Evolutionary conservation across 2,113 vertebrate species (phyloP).

Genomic region (Steatornis caripensis): DNA sequence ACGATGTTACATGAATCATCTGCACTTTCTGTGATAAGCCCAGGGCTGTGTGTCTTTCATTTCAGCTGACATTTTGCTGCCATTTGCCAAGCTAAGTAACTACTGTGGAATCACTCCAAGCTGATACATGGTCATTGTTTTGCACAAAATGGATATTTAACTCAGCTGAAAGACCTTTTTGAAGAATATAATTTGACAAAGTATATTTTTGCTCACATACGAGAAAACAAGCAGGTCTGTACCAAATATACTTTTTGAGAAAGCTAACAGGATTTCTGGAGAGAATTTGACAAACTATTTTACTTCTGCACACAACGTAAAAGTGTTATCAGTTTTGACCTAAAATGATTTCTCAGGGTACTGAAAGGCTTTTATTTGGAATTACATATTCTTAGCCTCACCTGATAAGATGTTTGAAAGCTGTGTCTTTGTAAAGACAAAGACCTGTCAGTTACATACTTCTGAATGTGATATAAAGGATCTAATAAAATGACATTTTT

Average conservation of each 20-base stretch:
- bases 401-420: constrained; percentile 52
- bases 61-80: constrained; percentile 77
- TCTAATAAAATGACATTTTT: constrained; percentile 19
- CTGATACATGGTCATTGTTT: constrained; percentile 75
- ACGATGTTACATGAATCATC: constrained; percentile 76
- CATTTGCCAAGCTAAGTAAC: constrained; percentile 75
- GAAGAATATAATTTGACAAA: constrained; percentile 72
- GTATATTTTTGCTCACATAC: constrained; percentile 63
- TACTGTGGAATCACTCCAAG: constrained; percentile 66
- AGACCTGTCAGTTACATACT: constrained; percentile 25
- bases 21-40: constrained; percentile 76
- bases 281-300: constrained; percentile 64
- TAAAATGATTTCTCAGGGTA: constrained; percentile 60
- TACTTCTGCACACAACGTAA: constrained; percentile 50
- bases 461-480: constrained; percentile 18
- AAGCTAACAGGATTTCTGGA: constrained; percentile 63
- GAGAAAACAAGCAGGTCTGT: constrained; percentile 53
- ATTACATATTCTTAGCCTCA: constrained; percentile 48
- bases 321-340: constrained; percentile 56
- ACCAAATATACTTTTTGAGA: constrained; percentile 59
- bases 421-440: constrained; percentile 45
- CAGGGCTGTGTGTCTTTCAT: constrained; percentile 75
- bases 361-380: constrained; percentile 59
- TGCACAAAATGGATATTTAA: constrained; percentile 73
- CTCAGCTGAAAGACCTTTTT: constrained; percentile 62